Conservation (phyloP, 2,797 vertebrate species). For the Graptemys geographica region DNA sequence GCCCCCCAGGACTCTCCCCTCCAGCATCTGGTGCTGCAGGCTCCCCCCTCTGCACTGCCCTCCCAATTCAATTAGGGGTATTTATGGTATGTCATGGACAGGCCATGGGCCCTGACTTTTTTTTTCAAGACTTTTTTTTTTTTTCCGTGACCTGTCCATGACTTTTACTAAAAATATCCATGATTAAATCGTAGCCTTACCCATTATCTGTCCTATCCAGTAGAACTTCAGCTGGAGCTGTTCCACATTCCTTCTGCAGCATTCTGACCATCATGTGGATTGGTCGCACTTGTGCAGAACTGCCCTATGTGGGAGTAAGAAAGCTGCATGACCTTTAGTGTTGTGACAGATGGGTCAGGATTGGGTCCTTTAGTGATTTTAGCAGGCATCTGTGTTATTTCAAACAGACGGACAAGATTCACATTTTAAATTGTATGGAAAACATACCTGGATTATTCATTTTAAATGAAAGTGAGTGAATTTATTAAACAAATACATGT, state of each 20-base stretch:
- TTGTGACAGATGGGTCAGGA: neutral
- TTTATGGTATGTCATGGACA: too few relatives aligned
- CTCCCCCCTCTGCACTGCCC: too few relatives aligned
- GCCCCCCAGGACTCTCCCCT: too few relatives aligned
- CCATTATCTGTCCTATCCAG: neutral
- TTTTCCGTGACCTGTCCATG: too few relatives aligned
- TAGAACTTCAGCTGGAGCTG: neutral
- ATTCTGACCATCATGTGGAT: neutral
- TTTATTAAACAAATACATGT: neutral
- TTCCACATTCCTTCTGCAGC: neutral
- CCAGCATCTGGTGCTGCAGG: too few relatives aligned
- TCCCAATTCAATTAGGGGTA: too few relatives aligned
- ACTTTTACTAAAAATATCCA: too few relatives aligned
- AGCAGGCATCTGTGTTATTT: neutral
- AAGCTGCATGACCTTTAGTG: neutral
- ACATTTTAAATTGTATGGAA: neutral
- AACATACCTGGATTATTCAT: neutral
- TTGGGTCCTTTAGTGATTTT: neutral
- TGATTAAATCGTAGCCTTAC: neutral
- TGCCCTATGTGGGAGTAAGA: neutral
- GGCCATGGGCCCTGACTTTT: too few relatives aligned
- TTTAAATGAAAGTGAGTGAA: neutral
- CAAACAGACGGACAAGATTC: neutral
- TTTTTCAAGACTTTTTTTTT: too few relatives aligned
- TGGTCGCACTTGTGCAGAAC: neutral